Evolutionary conservation across 1,140 invertebrate genomes (phyloP).

Genomic region (Agrypnia vestita): DNA sequence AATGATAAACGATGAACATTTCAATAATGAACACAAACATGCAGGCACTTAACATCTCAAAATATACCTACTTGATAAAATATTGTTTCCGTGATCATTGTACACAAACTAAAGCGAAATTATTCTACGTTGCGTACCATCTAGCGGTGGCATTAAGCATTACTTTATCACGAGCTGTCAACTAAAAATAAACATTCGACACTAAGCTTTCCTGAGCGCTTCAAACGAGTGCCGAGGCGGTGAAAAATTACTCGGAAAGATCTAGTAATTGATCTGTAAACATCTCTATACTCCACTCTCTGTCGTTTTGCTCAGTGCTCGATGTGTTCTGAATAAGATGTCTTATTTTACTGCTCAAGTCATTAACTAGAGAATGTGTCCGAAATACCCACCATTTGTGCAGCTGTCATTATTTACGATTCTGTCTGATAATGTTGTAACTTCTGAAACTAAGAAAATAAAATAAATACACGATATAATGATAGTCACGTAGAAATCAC

Average conservation of each 20-base stretch:
- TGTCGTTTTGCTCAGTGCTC: background rate
- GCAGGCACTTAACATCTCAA: no score
- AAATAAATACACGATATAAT: no score
- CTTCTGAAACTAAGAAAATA: no score
- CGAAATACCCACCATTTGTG: background rate
- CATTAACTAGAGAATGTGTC: background rate
- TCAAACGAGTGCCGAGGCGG: background rate
- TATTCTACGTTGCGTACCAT: constrained; percentile 4
- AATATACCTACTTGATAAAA: no score
- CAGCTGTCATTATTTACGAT: background rate
- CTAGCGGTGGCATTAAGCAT: constrained; percentile 1
- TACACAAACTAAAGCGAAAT: background rate
- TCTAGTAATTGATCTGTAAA: constrained; percentile 16
- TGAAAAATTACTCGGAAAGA: constrained; percentile 28
- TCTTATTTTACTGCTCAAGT: no score
- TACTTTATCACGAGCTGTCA: constrained; percentile 4
- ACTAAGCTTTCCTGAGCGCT: background rate
- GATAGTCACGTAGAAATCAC: no score
- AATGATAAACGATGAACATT: no score
- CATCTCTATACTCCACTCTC: background rate
- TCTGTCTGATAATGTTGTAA: background rate
- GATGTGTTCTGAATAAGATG: no score
- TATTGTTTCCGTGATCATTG: no score
- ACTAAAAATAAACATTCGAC: constrained; percentile 24
- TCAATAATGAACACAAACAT: no score